Conservation (phyloP, 30 jellyfish, hydroid and myxozoan genomes). For the Aurelia sp. region DNA sequence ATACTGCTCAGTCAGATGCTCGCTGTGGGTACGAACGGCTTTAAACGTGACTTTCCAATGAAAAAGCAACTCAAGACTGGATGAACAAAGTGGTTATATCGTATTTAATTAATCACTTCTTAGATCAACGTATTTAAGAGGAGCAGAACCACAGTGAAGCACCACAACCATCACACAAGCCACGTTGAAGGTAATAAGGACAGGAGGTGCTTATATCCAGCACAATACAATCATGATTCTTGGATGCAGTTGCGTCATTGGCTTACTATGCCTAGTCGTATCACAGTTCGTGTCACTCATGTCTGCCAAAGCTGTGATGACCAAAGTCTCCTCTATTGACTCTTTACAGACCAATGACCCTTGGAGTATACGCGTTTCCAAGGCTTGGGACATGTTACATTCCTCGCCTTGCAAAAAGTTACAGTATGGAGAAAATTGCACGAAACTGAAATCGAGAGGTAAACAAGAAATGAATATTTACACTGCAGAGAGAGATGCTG, state of each 20-base stretch:
- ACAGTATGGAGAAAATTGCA: conserved; percentile 80
- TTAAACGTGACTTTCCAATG: conserved; percentile 53
- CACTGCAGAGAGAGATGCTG: conserved; percentile 52
- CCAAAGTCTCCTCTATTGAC: conserved; percentile 7
- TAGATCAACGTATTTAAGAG: conserved; percentile 7
- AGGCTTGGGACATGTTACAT: conserved; percentile 76
- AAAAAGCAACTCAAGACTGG: conserved; percentile 40
- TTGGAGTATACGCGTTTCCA: conserved; percentile 67
- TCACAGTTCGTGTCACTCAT: conserved; percentile 21
- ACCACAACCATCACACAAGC: conserved; percentile 18
- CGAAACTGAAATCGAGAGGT: conserved; percentile 53
- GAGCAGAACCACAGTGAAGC: background rate
- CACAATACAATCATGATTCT: conserved; percentile 31
- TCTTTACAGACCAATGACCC: conserved; percentile 13
- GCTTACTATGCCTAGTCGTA: background rate
- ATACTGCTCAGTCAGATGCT: conserved; percentile 49
- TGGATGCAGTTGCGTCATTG: conserved; percentile 42
- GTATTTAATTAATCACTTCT: conserved; percentile 40
- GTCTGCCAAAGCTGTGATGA: conserved; percentile 43
- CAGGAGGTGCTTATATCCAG: conserved; percentile 15
- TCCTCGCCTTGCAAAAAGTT: conserved; percentile 73
- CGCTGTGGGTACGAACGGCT: conserved; percentile 76
- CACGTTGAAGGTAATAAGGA: background rate
- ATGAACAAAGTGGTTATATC: conserved; percentile 36
- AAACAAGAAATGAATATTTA: conserved; percentile 67